Conservation (phyloP, 37 sponge, comb jelly and placozoan genomes). For the Amphimedon queenslandica region DNA sequence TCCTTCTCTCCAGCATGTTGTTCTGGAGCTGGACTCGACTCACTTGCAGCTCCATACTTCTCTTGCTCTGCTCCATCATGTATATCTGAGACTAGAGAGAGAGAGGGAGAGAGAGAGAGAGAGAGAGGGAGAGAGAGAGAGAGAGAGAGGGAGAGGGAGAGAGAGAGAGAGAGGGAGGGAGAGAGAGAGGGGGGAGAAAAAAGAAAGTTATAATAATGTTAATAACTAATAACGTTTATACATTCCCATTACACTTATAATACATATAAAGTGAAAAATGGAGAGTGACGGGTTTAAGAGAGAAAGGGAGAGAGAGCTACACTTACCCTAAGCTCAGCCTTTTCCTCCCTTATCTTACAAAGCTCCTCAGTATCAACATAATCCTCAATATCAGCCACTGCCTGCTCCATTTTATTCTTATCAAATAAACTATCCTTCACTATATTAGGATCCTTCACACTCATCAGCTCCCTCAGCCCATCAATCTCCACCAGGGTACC, state of each 20-base stretch:
- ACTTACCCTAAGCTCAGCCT: conserved; percentile 76
- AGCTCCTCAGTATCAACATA: conserved; percentile 68
- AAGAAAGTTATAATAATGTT: too few relatives aligned
- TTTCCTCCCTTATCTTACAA: conserved; percentile 71
- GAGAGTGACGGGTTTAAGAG: neutral
- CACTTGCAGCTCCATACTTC: conserved; percentile 65
- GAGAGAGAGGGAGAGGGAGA: neutral
- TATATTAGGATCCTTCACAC: conserved; percentile 22
- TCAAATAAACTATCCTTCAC: conserved; percentile 15
- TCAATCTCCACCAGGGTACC: conserved; percentile 31
- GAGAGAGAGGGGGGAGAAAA: neutral
- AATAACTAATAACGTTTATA: too few relatives aligned
- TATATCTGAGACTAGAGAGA: conserved; percentile 74
- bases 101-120: neutral
- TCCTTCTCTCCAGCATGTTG: conserved; percentile 17
- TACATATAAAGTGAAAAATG: too few relatives aligned
- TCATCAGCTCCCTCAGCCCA: conserved; percentile 37
- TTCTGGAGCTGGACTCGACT: conserved; percentile 37
- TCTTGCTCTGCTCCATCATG: conserved; percentile 84
- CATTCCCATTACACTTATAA: too few relatives aligned
- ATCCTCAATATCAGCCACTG: conserved; percentile 53
- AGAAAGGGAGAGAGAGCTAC: neutral
- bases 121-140: neutral
- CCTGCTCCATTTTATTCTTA: neutral
- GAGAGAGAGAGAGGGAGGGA: neutral